Evolutionary conservation across 2,888 invertebrate genomes (phyloP).

Genomic region (Eudasyphora cyanicolor): DNA sequence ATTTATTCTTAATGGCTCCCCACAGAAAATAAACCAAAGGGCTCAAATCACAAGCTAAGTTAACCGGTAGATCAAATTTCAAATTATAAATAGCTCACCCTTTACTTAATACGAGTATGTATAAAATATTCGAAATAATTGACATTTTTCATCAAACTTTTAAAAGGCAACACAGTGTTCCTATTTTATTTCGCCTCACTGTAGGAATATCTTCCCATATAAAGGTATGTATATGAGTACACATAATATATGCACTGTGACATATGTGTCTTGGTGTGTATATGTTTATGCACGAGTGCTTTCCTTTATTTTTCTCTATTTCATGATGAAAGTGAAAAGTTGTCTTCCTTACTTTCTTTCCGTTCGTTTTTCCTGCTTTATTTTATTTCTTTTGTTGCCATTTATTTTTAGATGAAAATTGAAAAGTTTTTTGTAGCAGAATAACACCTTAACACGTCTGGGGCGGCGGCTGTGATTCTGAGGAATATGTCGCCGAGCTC

Average conservation of each 20-base stretch:
- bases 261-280: neutral
- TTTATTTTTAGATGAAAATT: conserved; percentile 34
- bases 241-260: neutral
- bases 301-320: neutral
- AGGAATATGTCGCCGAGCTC: neutral
- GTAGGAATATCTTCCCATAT: too few species aligned
- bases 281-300: neutral
- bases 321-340: conserved; percentile 55
- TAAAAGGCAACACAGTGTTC: too few species aligned
- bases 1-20: too few species aligned
- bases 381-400: neutral
- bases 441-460: conserved; percentile 47
- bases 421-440: conserved; percentile 41
- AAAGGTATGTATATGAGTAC: too few species aligned
- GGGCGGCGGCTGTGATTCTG: conserved; percentile 36
- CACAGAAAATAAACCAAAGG: too few species aligned
- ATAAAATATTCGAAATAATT: too few species aligned
- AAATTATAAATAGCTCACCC: too few species aligned
- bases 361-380: neutral
- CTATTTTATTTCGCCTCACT: too few species aligned
- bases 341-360: neutral
- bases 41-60: too few species aligned
- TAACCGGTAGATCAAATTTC: too few species aligned
- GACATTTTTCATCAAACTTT: too few species aligned
- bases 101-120: too few species aligned